phyloP scores from a whole-genome alignment of 2,113 vertebrate genomes.

The Cryptotis parvus region DNA sequence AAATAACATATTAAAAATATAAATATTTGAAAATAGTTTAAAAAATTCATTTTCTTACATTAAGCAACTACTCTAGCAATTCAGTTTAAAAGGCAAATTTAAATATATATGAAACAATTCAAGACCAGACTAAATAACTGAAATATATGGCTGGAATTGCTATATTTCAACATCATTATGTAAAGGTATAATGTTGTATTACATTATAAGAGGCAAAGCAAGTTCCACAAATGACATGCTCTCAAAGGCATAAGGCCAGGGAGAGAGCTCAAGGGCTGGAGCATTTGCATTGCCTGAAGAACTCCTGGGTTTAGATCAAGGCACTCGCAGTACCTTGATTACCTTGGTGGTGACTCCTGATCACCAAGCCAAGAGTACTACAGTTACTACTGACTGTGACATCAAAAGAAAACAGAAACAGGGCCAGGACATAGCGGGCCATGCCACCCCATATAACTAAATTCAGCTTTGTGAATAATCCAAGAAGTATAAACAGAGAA shows the following conservation, averaged over 20 bases:
- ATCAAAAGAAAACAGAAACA: background rate
- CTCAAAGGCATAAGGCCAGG: too few relatives aligned
- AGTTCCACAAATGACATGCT: background rate
- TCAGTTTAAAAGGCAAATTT: background rate
- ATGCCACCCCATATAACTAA: background rate
- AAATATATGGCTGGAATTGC: slow-evolving; percentile 6
- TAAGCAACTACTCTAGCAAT: background rate
- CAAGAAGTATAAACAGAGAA: background rate
- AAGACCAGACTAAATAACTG: background rate
- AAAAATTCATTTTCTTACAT: slow-evolving; percentile 18
- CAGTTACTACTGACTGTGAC: background rate
- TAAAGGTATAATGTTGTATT: background rate
- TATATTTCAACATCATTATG: background rate
- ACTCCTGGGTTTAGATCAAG: too few relatives aligned
- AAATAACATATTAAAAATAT: too few relatives aligned
- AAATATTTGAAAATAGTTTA: background rate
- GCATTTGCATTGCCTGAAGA: too few relatives aligned
- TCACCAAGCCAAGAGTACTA: too few relatives aligned
- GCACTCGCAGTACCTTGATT: too few relatives aligned
- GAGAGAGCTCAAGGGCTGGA: too few relatives aligned
- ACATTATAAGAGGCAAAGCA: background rate
- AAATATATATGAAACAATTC: background rate
- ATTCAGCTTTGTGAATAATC: background rate
- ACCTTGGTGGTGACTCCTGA: too few relatives aligned
- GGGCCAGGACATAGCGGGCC: fast-evolving